A percentile compares a stretch with the other conserved stretches of the same genome.
phyloP scores from a whole-genome alignment of 1,140 invertebrate species.

The Phymastichus coffea region DNA sequence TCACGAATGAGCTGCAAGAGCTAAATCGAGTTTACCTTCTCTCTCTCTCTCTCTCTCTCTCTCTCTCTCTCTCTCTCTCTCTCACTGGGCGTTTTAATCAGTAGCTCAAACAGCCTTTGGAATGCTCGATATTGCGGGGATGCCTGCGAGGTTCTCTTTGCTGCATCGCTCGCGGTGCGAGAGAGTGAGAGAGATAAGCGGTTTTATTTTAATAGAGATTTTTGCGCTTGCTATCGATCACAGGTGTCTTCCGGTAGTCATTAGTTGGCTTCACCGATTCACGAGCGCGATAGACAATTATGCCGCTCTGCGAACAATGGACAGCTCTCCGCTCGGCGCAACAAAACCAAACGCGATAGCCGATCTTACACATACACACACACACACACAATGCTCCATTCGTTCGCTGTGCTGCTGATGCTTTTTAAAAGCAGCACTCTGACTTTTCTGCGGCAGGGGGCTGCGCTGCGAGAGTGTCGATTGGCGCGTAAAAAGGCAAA shows the following conservation, averaged over 20 bases:
- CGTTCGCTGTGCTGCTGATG: no score
- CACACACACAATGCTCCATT: neutral
- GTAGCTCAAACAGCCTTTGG: neutral
- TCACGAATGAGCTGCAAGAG: no score
- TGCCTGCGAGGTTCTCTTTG: neutral
- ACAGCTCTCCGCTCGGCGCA: no score
- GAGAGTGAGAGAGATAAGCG: neutral
- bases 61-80: neutral
- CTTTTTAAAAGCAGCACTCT: no score
- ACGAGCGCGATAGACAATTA: slow-evolving; percentile 18
- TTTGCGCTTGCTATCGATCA: neutral
- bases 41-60: neutral
- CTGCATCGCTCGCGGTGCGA: neutral
- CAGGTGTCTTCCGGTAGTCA: slow-evolving; percentile 23
- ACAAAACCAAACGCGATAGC: no score
- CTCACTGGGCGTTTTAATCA: neutral
- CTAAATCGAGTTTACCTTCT: neutral
- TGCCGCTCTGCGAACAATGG: no score
- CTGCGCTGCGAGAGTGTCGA: no score
- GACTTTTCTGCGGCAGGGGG: no score
- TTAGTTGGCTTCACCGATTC: slow-evolving; percentile 20
- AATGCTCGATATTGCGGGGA: neutral
- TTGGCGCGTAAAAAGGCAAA: no score
- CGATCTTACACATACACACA: neutral
- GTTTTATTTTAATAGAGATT: neutral